Base-by-base conservation (phyloP, 2,888 invertebrate genomes). In the Elmis aenea region DNA sequence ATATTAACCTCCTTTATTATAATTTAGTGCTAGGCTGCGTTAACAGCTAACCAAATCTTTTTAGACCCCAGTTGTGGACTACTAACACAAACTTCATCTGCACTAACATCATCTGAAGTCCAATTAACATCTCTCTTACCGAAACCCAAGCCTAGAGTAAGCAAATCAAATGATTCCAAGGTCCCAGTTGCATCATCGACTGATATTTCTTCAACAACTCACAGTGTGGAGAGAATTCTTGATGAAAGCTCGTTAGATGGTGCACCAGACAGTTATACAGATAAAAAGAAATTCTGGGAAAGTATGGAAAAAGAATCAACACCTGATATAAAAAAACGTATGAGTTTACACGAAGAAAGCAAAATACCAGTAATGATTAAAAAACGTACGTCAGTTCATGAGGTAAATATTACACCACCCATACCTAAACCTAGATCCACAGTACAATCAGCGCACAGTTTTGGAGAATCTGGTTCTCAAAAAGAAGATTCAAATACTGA, bases 241-340 rank as follows among this genome's bases (percentile, higher is more conserved):
- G 42, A 35, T n/a, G 33, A 28, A 15, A 32, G 32, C 18, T 27
- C 44, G 9, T 27, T 32, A 14, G 24, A 44, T 26, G 57, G 55
- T 38, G 56, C 61, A 35, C 52, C 61, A 18, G 66, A 64, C 49
- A 67, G 65, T 37, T 73, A 73, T 47, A 66, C 65, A 9, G 68
- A 70, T 33, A 68, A 68, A 44, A 73, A 70, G 50, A 68, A 67
- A 46, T 74, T 74, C 52, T 74, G 74, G 74, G 74, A 74, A 59
- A 64, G 54, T 50, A 63, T 69, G 32, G 43, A 57, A n/a, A 57
- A 59, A 43, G 63, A 65, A 23, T 51, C 54, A 27, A 43, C 44
- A 3, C 29, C 44, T 15, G 41, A 35, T 13, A 12, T 31, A 30
- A 52, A 59, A 23, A 66, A 62, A 50, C 53, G 62, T 18, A 55